Evolutionary conservation across 2,888 invertebrate genomes (phyloP), one percentile per base, ranked within the genome.

Genomic region (Thymelicus acteon): DNA sequence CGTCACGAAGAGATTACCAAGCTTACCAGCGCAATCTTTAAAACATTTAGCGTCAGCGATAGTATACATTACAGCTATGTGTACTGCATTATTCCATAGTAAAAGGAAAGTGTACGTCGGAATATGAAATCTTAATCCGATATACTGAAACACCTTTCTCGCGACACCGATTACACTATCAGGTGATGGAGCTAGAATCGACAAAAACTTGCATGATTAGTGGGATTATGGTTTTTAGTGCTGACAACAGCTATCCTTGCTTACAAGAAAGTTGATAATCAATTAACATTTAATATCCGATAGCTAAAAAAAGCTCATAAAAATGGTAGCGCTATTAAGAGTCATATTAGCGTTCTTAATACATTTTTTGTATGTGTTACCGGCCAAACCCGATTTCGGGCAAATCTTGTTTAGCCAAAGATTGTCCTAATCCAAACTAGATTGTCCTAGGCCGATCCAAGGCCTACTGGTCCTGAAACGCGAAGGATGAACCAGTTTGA

Each of bases 171-270:
- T 40, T 58, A 58, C 39, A n/a, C 48, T 60, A 67, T 60, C 67
- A 48, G 1, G 52, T 19, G 67, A 12, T 49, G 37, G 57, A 57
- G 57, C n/a, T 31, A 60, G 72, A 60, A 74, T 73, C 70, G 70
- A 63, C 65, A 71, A 75, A 76, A 67, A 61, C 57, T 3, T 63
- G 58, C 60, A 72, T 74, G 71, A 76, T 76, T 74, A 73, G 73
- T 74, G 57, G 69, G 37, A 58, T 54, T 54, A 39, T 57, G 44
- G 54, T 39, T 13, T 47, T 13, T 39, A 37, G 8, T 58, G 39
- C 13, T 15, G 0, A 19, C 8, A 54, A 4, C 54, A 24, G 7
- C 54, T 10, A 19, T 54, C 54, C 54, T 54, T 54, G 49, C 49
- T 8, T 19, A n/a, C 7, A 54, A 7, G 54, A 54, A 54, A 54